Conservation (phyloP, 2,113 vertebrate genomes). For the Anarhynchus alexandrinus region DNA sequence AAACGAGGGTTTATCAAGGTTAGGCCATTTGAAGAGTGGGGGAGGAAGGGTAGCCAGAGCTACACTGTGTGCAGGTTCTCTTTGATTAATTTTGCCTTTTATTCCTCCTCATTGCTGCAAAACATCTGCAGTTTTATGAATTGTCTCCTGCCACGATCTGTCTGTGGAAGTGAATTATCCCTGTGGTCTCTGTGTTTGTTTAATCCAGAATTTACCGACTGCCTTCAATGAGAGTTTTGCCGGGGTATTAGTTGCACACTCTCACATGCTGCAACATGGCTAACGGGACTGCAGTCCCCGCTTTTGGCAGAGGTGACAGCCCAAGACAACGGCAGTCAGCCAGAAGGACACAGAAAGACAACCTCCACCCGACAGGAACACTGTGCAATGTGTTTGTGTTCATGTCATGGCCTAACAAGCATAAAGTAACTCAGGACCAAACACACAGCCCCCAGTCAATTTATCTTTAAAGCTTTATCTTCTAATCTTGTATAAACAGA, state of each 20-base stretch:
- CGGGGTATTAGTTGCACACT: neutral
- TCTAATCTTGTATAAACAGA: neutral
- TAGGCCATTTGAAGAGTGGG: neutral
- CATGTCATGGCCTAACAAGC: neutral
- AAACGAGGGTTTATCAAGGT: neutral
- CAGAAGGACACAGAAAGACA: neutral
- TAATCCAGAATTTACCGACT: neutral
- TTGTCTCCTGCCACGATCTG: neutral
- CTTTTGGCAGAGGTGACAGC: accelerated
- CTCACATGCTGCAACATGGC: neutral
- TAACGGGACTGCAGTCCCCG: accelerated
- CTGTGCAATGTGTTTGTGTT: neutral
- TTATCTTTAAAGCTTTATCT: neutral
- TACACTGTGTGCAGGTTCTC: neutral
- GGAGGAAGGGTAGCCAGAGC: neutral
- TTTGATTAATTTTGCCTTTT: neutral
- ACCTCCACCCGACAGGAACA: neutral
- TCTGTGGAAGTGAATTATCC: neutral
- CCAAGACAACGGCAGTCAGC: neutral
- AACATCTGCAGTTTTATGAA: neutral
- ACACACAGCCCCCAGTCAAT: neutral
- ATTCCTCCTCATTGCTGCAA: neutral
- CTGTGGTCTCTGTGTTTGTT: neutral
- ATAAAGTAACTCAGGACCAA: neutral
- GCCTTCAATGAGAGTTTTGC: neutral